phyloP scores from a whole-genome alignment of 2,888 invertebrate species.

The Harpalus rufipes region DNA sequence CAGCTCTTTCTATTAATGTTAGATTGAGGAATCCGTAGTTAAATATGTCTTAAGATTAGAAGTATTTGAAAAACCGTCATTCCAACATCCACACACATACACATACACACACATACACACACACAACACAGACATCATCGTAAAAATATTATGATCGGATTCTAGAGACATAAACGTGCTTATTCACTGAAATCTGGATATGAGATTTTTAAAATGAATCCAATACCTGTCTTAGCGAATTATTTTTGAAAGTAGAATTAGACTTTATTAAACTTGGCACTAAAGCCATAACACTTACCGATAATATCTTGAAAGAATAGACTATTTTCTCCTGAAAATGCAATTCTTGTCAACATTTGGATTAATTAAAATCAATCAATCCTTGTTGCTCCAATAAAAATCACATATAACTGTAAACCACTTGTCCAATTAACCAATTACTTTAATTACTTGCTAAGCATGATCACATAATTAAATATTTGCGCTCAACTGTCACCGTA shows the following conservation, averaged over 20 bases:
- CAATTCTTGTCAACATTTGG: slow-evolving; percentile 9
- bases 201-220: too few relatives aligned
- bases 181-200: too few relatives aligned
- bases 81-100: too few relatives aligned
- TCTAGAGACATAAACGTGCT: too few relatives aligned
- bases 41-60: too few relatives aligned
- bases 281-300: neutral
- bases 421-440: slow-evolving; percentile 50
- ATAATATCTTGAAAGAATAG: neutral
- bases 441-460: slow-evolving; percentile 53
- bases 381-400: slow-evolving; percentile 24
- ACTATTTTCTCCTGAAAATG: neutral
- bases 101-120: too few relatives aligned
- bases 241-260: neutral
- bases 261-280: neutral
- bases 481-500: slow-evolving; percentile 51
- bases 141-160: too few relatives aligned
- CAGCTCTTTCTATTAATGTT: too few relatives aligned
- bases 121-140: too few relatives aligned
- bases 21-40: too few relatives aligned
- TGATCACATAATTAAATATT: slow-evolving; percentile 48
- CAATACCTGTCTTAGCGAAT: too few relatives aligned
- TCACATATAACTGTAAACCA: slow-evolving; percentile 41
- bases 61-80: too few relatives aligned
- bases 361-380: slow-evolving; percentile 8